Base-by-base conservation (phyloP, 1,140 invertebrate species). In the Panagrolaimus sp. region DNA sequence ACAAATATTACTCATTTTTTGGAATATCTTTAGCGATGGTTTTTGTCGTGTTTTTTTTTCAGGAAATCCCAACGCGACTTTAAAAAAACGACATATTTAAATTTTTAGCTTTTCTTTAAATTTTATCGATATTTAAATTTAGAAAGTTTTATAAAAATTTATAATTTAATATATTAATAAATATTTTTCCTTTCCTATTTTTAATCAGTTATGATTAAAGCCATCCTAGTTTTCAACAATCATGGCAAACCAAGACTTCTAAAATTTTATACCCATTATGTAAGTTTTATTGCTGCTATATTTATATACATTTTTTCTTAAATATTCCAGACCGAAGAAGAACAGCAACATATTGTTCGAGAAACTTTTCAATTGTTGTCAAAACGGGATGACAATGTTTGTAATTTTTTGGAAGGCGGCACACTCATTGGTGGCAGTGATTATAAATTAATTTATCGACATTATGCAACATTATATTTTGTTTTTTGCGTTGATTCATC, bases 401-500 rank as follows among this genome's bases (percentile, higher is more conserved):
- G 96, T 84, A 98, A 98, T 88, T 98, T 99, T 86, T 86, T 99
- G 52, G 96, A 98, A 88, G 96, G 96, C 46, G 96, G 95, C 83
- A 94, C 91, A 90, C 86, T 96, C 55, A 96, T 96, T 78, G 96
- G 94, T 64, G 96, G 95, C 9, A 94, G 94, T 5, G 96, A 98
- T 84, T 98, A 94, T 84, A 97, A 96, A 85, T 83, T 99, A 17
- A 98, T 99, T 72, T 99, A 98, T 84, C 88, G 96, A 52, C 96
- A 98, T 81, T 99, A 99, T 86, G 96, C 96, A 1, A 99, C 96
- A 0, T 84, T 99, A 14, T 99, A 98, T 84, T 99, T 99, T 87
- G 96, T 98, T 0, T 99, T 99, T 85, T 99, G 96, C 86, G 96
- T 99, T 1, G 96, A 99, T 86, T 97, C 94, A 1, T 97, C 93